Percentiles rank a stretch among this genome's conserved stretches.
These are phyloP conservation scores for Uropetala carovei DNA, from an alignment of 2,888 invertebrate species.

Conservation along the genomic window DNA sequence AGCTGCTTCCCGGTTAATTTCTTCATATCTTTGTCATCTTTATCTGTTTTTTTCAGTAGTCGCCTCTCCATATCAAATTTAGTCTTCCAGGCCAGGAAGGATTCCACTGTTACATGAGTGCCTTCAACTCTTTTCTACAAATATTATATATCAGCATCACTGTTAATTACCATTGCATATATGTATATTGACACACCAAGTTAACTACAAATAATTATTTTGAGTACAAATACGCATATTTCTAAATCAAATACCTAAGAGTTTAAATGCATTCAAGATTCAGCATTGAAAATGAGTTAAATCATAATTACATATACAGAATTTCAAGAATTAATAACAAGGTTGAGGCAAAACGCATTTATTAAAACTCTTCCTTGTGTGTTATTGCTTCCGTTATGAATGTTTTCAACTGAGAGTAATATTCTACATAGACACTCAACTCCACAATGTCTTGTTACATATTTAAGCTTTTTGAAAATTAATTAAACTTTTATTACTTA, in stretches of 20 bases:
- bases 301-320: too few relatives aligned
- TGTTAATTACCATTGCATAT: not conserved
- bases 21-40: conserved; percentile 83
- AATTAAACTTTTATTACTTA: too few relatives aligned
- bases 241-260: not conserved
- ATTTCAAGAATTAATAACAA: too few relatives aligned
- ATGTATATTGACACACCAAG: not conserved
- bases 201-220: not conserved
- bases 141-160: not conserved
- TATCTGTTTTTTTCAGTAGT: conserved; percentile 79
- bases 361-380: too few relatives aligned
- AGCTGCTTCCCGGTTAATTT: conserved; percentile 95
- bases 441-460: too few relatives aligned
- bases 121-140: conserved; percentile 95
- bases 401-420: too few relatives aligned
- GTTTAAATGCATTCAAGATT: too few relatives aligned
- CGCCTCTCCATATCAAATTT: conserved; percentile 94
- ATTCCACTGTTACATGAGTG: conserved; percentile 95
- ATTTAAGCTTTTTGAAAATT: too few relatives aligned
- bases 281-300: too few relatives aligned
- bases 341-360: too few relatives aligned
- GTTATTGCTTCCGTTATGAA: too few relatives aligned
- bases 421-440: too few relatives aligned
- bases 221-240: not conserved
- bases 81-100: conserved; percentile 95